Evolutionary conservation across 2,888 invertebrate species (phyloP).

Genomic region (Drosophila phalerata): DNA sequence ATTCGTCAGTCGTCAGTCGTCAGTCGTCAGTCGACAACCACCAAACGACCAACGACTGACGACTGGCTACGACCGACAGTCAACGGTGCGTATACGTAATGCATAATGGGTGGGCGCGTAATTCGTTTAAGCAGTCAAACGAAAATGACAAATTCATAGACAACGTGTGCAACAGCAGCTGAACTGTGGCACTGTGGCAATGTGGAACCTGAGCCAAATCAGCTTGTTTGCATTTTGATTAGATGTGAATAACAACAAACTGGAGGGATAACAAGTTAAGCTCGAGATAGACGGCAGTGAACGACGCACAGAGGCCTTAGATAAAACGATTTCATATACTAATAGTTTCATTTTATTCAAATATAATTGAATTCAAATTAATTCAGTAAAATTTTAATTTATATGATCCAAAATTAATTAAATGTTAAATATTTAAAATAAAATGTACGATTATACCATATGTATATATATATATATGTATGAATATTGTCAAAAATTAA

Average conservation of each 20-base stretch:
- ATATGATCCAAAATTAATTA: too few relatives aligned
- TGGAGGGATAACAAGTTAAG: slow-evolving; percentile 11
- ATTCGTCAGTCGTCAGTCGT: slow-evolving; percentile 22
- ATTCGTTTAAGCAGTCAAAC: slow-evolving; percentile 55
- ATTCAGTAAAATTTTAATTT: too few relatives aligned
- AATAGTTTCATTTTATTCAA: too few relatives aligned
- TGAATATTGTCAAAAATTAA: background rate
- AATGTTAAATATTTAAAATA: too few relatives aligned
- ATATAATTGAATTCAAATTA: too few relatives aligned
- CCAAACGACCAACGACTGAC: background rate
- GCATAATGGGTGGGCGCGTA: slow-evolving; percentile 30
- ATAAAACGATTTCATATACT: too few relatives aligned
- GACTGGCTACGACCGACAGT: slow-evolving; percentile 22
- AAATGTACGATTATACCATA: too few relatives aligned
- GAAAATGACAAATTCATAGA: slow-evolving; percentile 78
- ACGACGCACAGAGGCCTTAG: background rate
- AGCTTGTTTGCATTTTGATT: slow-evolving; percentile 78
- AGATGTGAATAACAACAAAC: slow-evolving; percentile 54
- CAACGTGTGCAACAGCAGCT: slow-evolving; percentile 43
- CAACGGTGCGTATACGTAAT: slow-evolving; percentile 71
- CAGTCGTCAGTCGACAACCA: slow-evolving; percentile 10
- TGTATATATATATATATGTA: too few relatives aligned
- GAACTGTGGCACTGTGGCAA: slow-evolving; percentile 43
- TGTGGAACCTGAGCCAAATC: slow-evolving; percentile 50
- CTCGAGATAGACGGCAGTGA: background rate